Base-by-base conservation (phyloP, 1,140 invertebrate species). In the Neodiprion virginianus region DNA sequence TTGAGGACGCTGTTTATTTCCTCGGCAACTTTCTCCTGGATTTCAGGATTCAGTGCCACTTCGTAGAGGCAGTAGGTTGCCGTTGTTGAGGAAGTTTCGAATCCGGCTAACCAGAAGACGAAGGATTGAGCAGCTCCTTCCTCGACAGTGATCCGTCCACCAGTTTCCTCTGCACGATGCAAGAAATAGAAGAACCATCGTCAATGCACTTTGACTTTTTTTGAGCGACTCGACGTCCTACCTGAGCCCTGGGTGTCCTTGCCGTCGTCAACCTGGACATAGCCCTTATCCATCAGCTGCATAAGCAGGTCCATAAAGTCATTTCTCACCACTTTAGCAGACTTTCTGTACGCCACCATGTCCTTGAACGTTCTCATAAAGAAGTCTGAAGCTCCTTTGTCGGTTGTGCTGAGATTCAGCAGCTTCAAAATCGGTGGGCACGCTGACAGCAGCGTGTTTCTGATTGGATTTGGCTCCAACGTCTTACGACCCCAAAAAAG, bases 301-400 rank as follows among this genome's bases (percentile, higher is more conserved):
- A 86, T 77, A 5, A 86, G 49, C 1, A 83, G 76, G 75, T 82
- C 79, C n/a, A 85, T 68, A 70, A 86, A 85, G 71, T 91, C 90
- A 17, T 89, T 88, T 48, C 86, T 80, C 23, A 78, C 80, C 0
- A 86, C 79, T 49, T 87, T 86, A 74, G 89, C 88, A 72, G 85
- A 81, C 40, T 87, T 82, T 68, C 90, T 79, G 40, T 86, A 82
- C 48, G 87, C 79, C 0, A 91, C 81, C 0, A 87, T 88, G 8
- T 92, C 87, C 76, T 88, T 87, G 7, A 92, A 90, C 7, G 91
- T 85, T 40, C 80, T 78, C n/a, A 83, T 77, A 75, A 90, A 91
- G 76, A 91, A 90, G 7, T 85, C 75, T 48, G 79, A 78, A 10
- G 85, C 78, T 67, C 83, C 77, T 68, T 77, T 23, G 48, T 75